These are phyloP conservation scores for Genyomyrus donnyi DNA, from an alignment of 2,113 vertebrate species.

Conservation along the genomic window DNA sequence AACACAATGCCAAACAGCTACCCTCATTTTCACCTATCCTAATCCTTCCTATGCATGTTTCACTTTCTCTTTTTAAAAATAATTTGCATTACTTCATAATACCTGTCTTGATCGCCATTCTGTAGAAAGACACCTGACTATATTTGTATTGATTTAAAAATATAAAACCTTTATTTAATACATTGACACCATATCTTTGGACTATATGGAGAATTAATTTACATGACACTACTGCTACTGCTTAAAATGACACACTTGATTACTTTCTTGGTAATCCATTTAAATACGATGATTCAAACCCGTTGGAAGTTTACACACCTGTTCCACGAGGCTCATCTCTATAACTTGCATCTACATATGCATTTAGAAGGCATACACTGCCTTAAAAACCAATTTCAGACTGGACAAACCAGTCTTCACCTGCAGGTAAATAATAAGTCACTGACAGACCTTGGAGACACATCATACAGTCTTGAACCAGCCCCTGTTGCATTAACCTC, in stretches of 20 bases:
- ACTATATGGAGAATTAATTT: background rate
- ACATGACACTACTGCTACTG: background rate
- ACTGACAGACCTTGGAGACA: background rate
- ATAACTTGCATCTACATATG: background rate
- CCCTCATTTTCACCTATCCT: background rate
- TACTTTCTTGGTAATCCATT: background rate
- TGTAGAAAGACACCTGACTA: background rate
- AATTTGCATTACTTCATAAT: background rate
- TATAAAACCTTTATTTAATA: background rate
- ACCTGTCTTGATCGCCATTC: background rate
- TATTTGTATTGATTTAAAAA: background rate
- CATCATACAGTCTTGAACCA: background rate
- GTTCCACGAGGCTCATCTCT: background rate
- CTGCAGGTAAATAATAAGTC: background rate
- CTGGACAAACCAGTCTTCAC: background rate
- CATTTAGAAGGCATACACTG: background rate
- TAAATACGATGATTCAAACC: background rate
- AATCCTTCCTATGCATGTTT: background rate
- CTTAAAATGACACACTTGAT: background rate
- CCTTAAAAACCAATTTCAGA: background rate
- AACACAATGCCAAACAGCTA: background rate
- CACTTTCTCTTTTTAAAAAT: background rate
- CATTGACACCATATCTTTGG: background rate
- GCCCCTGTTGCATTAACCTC: background rate
- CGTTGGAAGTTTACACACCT: background rate